phyloP scores from a whole-genome alignment of 2,113 vertebrate genomes.

The Sphyrna mokarran region DNA sequence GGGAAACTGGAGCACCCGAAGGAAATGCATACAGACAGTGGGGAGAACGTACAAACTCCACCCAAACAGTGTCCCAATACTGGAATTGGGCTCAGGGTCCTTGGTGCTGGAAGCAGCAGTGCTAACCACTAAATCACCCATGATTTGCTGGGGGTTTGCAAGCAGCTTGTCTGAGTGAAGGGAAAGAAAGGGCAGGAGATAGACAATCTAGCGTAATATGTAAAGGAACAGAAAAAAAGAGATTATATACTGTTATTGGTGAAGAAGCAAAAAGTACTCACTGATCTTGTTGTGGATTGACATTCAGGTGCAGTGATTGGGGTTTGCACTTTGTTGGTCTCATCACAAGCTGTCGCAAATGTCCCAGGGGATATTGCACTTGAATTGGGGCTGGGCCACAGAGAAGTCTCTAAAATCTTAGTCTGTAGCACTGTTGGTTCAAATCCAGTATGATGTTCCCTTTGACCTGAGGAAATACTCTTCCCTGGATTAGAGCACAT shows the following conservation, averaged over 20 bases:
- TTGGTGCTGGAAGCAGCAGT: too few species aligned
- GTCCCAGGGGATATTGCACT: slow-evolving; percentile 40
- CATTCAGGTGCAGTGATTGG: slow-evolving; percentile 32
- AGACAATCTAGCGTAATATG: not conserved
- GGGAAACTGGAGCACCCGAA: too few species aligned
- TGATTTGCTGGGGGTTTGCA: not conserved
- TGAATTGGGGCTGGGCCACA: slow-evolving; percentile 42
- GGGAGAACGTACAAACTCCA: too few species aligned
- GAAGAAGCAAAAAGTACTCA: slow-evolving; percentile 37
- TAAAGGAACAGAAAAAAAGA: not conserved
- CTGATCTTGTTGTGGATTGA: slow-evolving; percentile 39
- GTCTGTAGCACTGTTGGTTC: slow-evolving; percentile 41
- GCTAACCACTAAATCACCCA: too few species aligned
- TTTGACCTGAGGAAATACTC: slow-evolving; percentile 36
- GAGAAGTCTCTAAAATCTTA: slow-evolving; percentile 42
- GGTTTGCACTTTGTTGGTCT: slow-evolving; percentile 42
- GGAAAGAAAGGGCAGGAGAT: not conserved
- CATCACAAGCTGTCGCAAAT: slow-evolving; percentile 45
- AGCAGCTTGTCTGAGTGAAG: not conserved
- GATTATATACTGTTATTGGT: not conserved
- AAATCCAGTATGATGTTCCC: slow-evolving; percentile 42
- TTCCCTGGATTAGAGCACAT: slow-evolving; percentile 10
- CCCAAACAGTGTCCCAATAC: too few species aligned
- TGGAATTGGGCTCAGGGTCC: too few species aligned
- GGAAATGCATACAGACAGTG: too few species aligned